Base-by-base conservation (phyloP, 2,888 invertebrate species). In the Carcina quercana region DNA sequence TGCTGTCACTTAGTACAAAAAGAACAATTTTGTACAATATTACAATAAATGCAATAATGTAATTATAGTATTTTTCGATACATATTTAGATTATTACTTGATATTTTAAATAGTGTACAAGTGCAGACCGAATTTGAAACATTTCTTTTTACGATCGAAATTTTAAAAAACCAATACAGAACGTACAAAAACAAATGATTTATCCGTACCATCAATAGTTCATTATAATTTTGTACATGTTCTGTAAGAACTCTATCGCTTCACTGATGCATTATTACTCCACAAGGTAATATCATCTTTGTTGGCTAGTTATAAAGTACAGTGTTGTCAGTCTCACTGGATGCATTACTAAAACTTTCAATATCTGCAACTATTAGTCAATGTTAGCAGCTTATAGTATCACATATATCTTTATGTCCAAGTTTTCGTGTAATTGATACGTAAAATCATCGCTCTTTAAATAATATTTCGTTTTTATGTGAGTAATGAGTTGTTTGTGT, bases 331-430 rank as follows among this genome's bases (percentile, higher is more conserved):
- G n/a, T n/a, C n/a, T n/a, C n/a, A n/a, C n/a, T n/a, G n/a, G n/a
- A 10, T 5, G 3, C 7, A 14, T 27, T 28, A 19, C 24, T 17
- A 34, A 26, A 31, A 40, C 34, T 39, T 42, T 36, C 38, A 36
- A 40, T 38, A 33, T 33, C 20, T 28, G 15, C 15, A 11, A 17
- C 22, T 14, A 43, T 43, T 34, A 32, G 26, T 43, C 38, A 35
- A 32, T 21, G 38, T 25, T 41, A 12, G 12, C 29, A 27, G 31
- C 25, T 38, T 38, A 41, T 37, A n/a, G 37, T 25, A 21, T 34
- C 12, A 22, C 13, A 43, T 41, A 32, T 30, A 35, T 41, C 38
- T 32, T 37, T 30, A 5, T 21, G 28, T 24, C 25, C 28, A 11
- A 34, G 21, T 28, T 38, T 24, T 29, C 25, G 20, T 34, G 36